Percentiles rank a stretch among this genome's conserved stretches.
phyloP scores from a whole-genome alignment of 2,888 invertebrate species.

The Malacosoma neustria region DNA sequence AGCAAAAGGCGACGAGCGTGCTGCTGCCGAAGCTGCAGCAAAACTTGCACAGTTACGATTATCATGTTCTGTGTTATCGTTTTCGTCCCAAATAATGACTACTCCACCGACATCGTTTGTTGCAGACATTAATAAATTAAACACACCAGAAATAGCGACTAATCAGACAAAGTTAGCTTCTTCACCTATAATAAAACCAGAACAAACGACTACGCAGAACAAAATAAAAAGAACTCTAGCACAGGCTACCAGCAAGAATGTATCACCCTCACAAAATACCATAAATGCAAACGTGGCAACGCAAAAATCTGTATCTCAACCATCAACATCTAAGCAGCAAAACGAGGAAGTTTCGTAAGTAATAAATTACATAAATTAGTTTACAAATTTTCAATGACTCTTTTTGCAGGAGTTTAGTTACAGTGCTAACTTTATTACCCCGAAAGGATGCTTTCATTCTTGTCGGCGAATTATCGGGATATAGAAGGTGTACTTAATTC shows the following conservation, averaged over 20 bases:
- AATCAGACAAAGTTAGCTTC: not conserved
- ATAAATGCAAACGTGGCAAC: constrained; percentile 2
- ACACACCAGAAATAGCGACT: constrained; percentile 2
- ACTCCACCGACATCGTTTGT: constrained; percentile 22
- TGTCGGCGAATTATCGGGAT: no score
- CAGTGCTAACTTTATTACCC: no score
- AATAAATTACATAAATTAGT: constrained; percentile 5
- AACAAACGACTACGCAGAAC: not conserved
- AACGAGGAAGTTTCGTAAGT: constrained; percentile 34
- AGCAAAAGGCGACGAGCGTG: constrained; percentile 82
- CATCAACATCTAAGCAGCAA: not conserved
- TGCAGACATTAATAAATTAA: constrained; percentile 2
- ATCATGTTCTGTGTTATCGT: constrained; percentile 78
- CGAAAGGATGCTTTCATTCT: no score
- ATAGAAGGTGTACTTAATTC: no score
- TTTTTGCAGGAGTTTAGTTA: no score
- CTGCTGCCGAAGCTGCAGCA: constrained; percentile 84
- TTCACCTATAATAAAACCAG: not conserved
- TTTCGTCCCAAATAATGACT: constrained; percentile 56
- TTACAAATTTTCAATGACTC: no score
- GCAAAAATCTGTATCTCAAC: not conserved
- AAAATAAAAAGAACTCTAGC: not conserved
- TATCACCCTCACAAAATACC: constrained; percentile 2
- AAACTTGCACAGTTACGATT: constrained; percentile 85
- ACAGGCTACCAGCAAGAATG: no score